Evolutionary conservation across 2,888 invertebrate genomes (phyloP), one percentile per base, ranked within the genome.

Genomic region (Achlya flavicornis): DNA sequence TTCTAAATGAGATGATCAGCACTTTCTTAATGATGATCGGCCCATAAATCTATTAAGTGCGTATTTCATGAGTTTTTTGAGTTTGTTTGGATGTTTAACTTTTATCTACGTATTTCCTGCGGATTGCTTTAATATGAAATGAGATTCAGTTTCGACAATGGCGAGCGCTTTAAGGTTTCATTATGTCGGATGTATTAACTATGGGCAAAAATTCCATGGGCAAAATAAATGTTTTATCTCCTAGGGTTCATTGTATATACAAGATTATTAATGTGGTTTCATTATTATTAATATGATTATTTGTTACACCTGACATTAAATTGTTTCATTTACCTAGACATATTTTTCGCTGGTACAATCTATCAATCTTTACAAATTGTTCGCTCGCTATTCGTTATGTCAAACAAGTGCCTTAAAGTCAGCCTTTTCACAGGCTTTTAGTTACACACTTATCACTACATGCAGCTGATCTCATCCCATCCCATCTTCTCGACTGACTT

Each of bases 381-480:
- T 12, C 35, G 19, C 41, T 26, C 32, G 3, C 60, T 12, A n/a
- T 19, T 43, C 5, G 10, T 26, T 14, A 14, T 26, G n/a, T 41
- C 16, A 41, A 26, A 53, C 16, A 53, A 19, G 19, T 53, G 4
- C 38, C 35, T 59, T n/a, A 60, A 43, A 60, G 41, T 5, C 41
- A 38, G 19, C 43, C 19, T 60, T 43, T 26, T 64, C 64, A 63
- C 68, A 41, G 68, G 59, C 63, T 65, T 61, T 68, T 67, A 65
- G 65, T 57, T 63, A 61, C 66, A 67, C 69, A 67, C 66, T 71
- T 68, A 67, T 67, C 71, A 69, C 64, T 59, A 65, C 59, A 41
- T 63, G 59, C 60, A 62, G 64, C 26, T 63, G 61, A 69, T 65
- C 59, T n/a, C 46, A 53, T 61, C 57, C 61, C 64, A 53, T 61